These are phyloP conservation scores for Pristiophorus japonicus DNA, from an alignment of 2,113 vertebrate genomes.

Conservation along the genomic window DNA sequence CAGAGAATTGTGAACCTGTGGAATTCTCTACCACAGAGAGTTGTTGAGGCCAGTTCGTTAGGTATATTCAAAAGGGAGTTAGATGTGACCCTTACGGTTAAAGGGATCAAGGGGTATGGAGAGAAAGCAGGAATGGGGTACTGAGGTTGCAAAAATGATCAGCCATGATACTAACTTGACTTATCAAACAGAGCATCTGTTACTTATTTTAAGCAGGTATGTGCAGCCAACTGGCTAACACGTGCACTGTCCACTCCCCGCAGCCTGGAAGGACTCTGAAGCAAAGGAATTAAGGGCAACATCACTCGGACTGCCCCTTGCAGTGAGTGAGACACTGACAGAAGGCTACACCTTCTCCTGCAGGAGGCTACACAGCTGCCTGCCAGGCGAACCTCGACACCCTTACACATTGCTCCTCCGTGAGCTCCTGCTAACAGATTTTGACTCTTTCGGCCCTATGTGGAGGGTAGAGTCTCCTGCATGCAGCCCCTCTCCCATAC, in stretches of 20 bases:
- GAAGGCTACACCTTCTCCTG: not conserved
- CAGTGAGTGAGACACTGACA: not conserved
- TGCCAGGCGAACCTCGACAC: not conserved
- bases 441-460: not conserved
- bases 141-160: too few relatives aligned
- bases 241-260: not conserved
- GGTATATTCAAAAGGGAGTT: too few relatives aligned
- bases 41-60: too few relatives aligned
- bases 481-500: not conserved
- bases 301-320: not conserved
- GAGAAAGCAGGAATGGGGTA: too few relatives aligned
- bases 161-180: not conserved
- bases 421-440: not conserved
- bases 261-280: not conserved
- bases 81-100: too few relatives aligned
- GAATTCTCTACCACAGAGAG: too few relatives aligned
- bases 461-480: not conserved
- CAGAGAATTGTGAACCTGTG: too few relatives aligned
- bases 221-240: not conserved
- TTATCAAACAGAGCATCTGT: not conserved
- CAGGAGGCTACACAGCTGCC: not conserved
- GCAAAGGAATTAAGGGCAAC: not conserved
- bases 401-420: not conserved
- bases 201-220: not conserved
- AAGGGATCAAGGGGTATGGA: too few relatives aligned